phyloP scores from a whole-genome alignment of 2,888 invertebrate genomes.

The Drosophila demipolita region DNA sequence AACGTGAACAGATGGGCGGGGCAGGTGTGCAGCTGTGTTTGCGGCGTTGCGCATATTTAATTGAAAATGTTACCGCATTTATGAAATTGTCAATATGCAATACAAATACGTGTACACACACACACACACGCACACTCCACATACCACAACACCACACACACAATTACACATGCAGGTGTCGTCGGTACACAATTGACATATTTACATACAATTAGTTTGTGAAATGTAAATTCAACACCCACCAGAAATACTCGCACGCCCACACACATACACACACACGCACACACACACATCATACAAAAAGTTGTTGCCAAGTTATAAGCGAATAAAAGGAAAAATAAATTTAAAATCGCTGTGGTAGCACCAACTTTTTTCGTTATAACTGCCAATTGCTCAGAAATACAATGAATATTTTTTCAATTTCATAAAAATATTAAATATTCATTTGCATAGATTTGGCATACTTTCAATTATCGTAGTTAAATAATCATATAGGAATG shows the following conservation, averaged over 20 bases:
- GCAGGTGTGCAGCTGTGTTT: constrained; percentile 67
- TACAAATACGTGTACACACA: constrained; percentile 53
- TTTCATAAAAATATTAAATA: constrained; percentile 56
- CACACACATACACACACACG: constrained; percentile 11
- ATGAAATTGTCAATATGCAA: constrained; percentile 79
- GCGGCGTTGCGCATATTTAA: constrained; percentile 77
- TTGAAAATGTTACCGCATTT: constrained; percentile 81
- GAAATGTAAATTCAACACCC: constrained; percentile 65
- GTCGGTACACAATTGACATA: constrained; percentile 77
- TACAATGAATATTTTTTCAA: constrained; percentile 30
- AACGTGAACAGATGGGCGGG: constrained; percentile 31
- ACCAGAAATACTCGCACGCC: constrained; percentile 14
- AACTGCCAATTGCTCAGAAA: constrained; percentile 34
- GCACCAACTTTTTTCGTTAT: constrained; percentile 59
- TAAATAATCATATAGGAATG: constrained; percentile 11
- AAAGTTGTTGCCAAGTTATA: constrained; percentile 43
- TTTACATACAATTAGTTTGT: constrained; percentile 81
- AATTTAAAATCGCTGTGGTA: constrained; percentile 61
- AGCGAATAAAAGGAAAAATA: constrained; percentile 45
- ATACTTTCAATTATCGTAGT: constrained; percentile 40
- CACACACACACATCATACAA: constrained; percentile 17
- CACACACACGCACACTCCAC: constrained; percentile 5
- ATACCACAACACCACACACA: constrained; percentile 16
- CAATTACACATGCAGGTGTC: constrained; percentile 61
- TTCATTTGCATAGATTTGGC: constrained; percentile 63